Base-by-base conservation (phyloP, 2,797 vertebrate genomes). In the Scyliorhinus canicula region DNA sequence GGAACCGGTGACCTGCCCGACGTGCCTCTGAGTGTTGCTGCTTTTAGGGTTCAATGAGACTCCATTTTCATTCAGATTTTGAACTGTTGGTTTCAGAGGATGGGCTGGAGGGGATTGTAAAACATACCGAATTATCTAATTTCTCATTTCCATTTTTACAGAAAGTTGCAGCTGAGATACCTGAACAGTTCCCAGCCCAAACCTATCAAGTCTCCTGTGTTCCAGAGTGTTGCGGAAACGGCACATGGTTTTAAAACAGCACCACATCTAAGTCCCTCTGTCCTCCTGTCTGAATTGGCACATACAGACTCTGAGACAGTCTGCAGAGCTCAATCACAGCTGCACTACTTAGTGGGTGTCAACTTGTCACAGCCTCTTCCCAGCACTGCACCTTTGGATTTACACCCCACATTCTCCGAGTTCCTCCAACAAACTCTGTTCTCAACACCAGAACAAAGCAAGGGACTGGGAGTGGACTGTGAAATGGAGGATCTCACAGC, bases 151-250 rank as follows among this genome's bases (percentile, higher is more conserved):
- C 3, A 95, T 95, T 47, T 96, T 47, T 96, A 95, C 96, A 99
- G 99, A 96, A 98, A 99, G 98, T 98, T 99, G 44, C 99, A 99
- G 97, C 97, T 98, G 94, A 98, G 98, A 96, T 98, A 99, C 96
- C 98, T 98, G 95, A 97, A 98, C 28, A 96, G 97, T 0, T 93
- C 97, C 77, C 96, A 97, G 47, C 97, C 97, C 6, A 67, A 82
- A 19, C 7, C 77, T 44, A 1, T 82, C 16, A 44, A 55, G 85
- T 35, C 50, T 6, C 50, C 50, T 86, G 84, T 47, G 8, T 55
- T 55, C 47, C 84, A 55, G 26, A 67, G 40, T 19, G 16, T 26
- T 26, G 8, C 67, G 35, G n/a, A 65, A 65, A 3, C 96, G 7
- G 88, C 95, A 0, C 47, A 96, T 57, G 95, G 96, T 2, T 96